A percentile compares a stretch with the other conserved stretches of the same genome.
These are phyloP conservation scores for Desoria tigrina DNA, from an alignment of 2,888 invertebrate species.

Conservation along the genomic window DNA sequence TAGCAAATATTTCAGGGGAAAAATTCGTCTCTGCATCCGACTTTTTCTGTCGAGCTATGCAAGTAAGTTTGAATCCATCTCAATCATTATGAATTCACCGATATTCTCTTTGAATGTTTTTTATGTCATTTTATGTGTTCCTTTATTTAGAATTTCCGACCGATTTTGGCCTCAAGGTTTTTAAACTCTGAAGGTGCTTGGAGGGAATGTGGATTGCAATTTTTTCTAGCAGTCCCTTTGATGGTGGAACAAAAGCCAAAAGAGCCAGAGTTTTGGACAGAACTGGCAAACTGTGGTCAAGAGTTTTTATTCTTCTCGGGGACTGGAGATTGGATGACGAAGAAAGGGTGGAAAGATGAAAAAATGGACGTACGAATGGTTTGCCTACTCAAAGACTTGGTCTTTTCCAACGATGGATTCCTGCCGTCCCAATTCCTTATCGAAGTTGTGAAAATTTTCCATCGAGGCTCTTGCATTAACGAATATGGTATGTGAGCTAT, in stretches of 20 bases:
- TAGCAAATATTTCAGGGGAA: conserved; percentile 43
- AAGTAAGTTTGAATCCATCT: conserved; percentile 14
- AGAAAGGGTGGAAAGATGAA: conserved; percentile 64
- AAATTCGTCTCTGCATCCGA: conserved; percentile 42
- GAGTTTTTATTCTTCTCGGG: conserved; percentile 51
- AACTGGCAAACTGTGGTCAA: conserved; percentile 53
- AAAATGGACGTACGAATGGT: conserved; percentile 81
- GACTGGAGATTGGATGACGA: conserved; percentile 49
- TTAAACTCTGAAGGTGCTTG: conserved; percentile 51
- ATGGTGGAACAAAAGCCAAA: conserved; percentile 48
- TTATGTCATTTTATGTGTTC: not conserved
- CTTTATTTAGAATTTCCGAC: conserved; percentile 45
- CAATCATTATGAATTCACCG: not conserved
- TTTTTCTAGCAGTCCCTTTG: conserved; percentile 48
- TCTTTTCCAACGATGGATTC: conserved; percentile 74
- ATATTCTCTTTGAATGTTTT: not conserved
- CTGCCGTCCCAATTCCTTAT: conserved; percentile 80
- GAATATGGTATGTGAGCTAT: conserved; percentile 51
- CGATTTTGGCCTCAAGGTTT: conserved; percentile 50
- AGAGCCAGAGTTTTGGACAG: conserved; percentile 48
- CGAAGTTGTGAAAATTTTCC: conserved; percentile 68
- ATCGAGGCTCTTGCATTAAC: conserved; percentile 53
- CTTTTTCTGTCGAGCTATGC: conserved; percentile 39
- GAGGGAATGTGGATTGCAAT: conserved; percentile 50
- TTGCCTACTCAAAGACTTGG: conserved; percentile 76